Base-by-base conservation (phyloP, 2,113 vertebrate genomes). In the Corvus hawaiiensis region DNA sequence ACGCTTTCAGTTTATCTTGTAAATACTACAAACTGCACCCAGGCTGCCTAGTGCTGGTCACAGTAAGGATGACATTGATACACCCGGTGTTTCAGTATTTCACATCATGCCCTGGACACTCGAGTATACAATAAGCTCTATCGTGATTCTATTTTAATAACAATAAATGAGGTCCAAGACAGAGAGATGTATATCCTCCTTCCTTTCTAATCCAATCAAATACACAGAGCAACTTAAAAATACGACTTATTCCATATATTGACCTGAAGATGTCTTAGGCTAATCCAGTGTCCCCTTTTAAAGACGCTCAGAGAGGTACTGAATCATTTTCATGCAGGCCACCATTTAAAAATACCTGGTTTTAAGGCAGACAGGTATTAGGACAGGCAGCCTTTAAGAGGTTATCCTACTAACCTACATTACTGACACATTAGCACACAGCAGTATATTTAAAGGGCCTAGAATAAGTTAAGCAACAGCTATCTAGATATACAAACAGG, bases 351-450 rank as follows among this genome's bases (percentile, higher is more conserved):
- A 90, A 84, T 26, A 85, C 49, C 89, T 68, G 20, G 58, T 78
- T 96, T 80, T 76, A 79, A 94, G 74, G 63, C 16, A 73, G 63
- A 27, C 32, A 33, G 37, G 68, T 59, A 95, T 94, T 89, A 93
- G 63, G 69, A 52, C 10, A 26, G 33, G 51, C 64, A 63, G 19
- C 44, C 68, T 56, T 80, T 78, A 84, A 61, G 81, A 88, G 39
- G 64, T 83, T 91, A 96, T 84, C 93, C 93, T 89, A 92, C 93
- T 96, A 93, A 96, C 94, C 94, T 95, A 91, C 95, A 91, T 95
- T 94, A 91, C 87, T 77, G 78, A 78, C 89, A 64, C 35, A 32
- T 85, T 56, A 89, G 58, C 24, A 66, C 28, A 11, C 0, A 62
- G 46, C 61, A 79, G 69, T 44, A 23, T 23, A 66, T 88, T 83